Evolutionary conservation across 2,888 invertebrate species (phyloP), one percentile per base, ranked within the genome.

Genomic region (Cheilosia pagana): DNA sequence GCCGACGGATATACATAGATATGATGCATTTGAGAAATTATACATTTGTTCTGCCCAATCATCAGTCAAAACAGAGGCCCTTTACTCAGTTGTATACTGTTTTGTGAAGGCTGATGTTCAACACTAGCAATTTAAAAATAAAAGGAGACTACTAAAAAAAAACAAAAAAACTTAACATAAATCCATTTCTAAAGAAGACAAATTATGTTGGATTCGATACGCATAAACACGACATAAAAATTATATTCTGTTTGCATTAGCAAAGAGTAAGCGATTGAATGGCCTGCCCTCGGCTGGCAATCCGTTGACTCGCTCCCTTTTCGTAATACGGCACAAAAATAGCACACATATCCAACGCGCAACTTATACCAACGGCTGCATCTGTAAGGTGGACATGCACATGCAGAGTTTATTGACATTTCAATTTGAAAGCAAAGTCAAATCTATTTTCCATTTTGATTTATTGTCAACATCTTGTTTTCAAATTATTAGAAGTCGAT

Each of bases 201-300:
- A 72, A 72, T 79, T 72, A 72, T 72, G 59, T 72, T 72, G 57
- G 28, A 79, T 72, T 79, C 57, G 72, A 67, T 65, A 60, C 65
- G 65, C 55, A 70, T 23, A 67, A 21, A 59, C 41, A 35, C 19
- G 68, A 43, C 67, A 76, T 43, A 14, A 53, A 59, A 50, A 65
- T 41, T 41, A 31, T 75, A 52, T 75, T 67, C 57, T 57, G 48
- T 65, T 41, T 50, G 55, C 55, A 74, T 57, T 48, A 57, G 52
- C 41, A 59, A 60, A 50, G 53, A 35, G 28, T 48, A 59, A 59
- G 45, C 35, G 41, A 35, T 60, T 68, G 50, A 65, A 59, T 52
- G 35, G 28, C 53, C 35, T 12, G 45, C 31, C 19, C 12, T 8
- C 14, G 31, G 41, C 23, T 52, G 31, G 60, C 41, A 21, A 55